Percentiles rank a stretch among this genome's conserved stretches.
These are phyloP conservation scores for Cantharis lateralis DNA, from an alignment of 2,888 invertebrate genomes.

Conservation along the genomic window DNA sequence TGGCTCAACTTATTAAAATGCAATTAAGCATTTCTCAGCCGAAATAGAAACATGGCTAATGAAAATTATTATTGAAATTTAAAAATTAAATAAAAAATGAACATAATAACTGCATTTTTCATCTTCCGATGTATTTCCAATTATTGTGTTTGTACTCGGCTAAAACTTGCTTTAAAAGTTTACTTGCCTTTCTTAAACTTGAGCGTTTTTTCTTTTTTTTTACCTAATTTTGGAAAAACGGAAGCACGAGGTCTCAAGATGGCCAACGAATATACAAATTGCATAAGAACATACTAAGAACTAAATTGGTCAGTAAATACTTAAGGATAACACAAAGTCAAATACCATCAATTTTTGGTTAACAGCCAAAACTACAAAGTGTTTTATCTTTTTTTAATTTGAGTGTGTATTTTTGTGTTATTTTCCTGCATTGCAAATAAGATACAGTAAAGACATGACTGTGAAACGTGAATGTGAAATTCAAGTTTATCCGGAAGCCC, in stretches of 20 bases:
- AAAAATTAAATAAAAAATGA: too few relatives aligned
- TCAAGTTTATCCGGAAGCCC: background rate
- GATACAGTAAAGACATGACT: background rate
- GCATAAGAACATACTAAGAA: background rate
- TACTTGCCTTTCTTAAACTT: too few relatives aligned
- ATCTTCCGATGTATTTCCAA: too few relatives aligned
- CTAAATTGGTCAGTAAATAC: background rate
- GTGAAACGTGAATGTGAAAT: background rate
- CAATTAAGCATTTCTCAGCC: too few relatives aligned
- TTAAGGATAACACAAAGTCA: conserved; percentile 1
- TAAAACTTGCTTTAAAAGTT: too few relatives aligned
- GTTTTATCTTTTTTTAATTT: conserved; percentile 23
- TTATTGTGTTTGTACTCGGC: too few relatives aligned
- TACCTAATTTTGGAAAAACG: background rate
- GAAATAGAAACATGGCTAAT: too few relatives aligned
- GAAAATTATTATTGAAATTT: too few relatives aligned
- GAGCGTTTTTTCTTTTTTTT: too few relatives aligned
- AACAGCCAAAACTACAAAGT: conserved; percentile 23
- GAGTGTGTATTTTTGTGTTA: conserved; percentile 25
- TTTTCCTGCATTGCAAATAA: conserved; percentile 7
- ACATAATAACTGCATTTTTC: too few relatives aligned
- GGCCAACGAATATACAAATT: background rate
- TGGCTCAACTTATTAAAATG: too few relatives aligned
- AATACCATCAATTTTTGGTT: conserved; percentile 18
- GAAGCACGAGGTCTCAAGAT: background rate